Conservation (phyloP, 1,140 invertebrate species). For the Drosophila carrolli region DNA sequence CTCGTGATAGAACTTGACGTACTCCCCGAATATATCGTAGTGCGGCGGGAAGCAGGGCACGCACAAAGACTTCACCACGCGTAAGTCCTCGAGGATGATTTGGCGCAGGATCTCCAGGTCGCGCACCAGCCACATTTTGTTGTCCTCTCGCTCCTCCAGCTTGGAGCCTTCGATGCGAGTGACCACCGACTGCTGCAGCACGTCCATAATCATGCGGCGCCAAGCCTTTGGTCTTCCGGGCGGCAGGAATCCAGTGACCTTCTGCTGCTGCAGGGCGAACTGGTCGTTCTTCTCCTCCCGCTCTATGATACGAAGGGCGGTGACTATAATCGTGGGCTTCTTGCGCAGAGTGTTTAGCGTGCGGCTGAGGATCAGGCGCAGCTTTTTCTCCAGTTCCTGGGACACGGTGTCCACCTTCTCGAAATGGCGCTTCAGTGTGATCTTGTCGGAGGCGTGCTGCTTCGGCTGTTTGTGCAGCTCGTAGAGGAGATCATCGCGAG, state of each 20-base stretch:
- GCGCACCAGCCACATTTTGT: slow-evolving; percentile 98
- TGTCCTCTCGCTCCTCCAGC: slow-evolving; percentile 94
- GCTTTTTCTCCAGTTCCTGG: slow-evolving; percentile 94
- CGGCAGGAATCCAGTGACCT: slow-evolving; percentile 94
- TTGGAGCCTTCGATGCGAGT: slow-evolving; percentile 95
- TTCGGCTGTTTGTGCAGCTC: slow-evolving; percentile 97
- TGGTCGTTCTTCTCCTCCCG: slow-evolving; percentile 97
- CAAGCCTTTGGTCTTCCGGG: slow-evolving; percentile 97
- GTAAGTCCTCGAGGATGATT: slow-evolving; percentile 95
- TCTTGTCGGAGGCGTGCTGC: slow-evolving; percentile 94
- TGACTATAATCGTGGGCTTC: slow-evolving; percentile 98
- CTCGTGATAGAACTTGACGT: slow-evolving; percentile 97
- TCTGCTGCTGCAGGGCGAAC: slow-evolving; percentile 91
- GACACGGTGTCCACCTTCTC: slow-evolving; percentile 97
- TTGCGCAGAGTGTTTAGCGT: slow-evolving; percentile 97
- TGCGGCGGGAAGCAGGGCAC: slow-evolving; percentile 98
- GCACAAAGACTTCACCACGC: slow-evolving; percentile 96
- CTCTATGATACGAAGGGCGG: slow-evolving; percentile 97
- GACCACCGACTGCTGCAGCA: slow-evolving; percentile 93
- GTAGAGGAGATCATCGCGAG: slow-evolving; percentile 96
- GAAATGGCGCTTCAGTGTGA: slow-evolving; percentile 97
- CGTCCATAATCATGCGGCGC: slow-evolving; percentile 93
- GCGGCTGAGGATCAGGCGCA: slow-evolving; percentile 94
- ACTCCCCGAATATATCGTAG: slow-evolving; percentile 96
- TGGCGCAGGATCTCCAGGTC: slow-evolving; percentile 92